Conservation (phyloP, 2,113 vertebrate species). For the Rhagologus leucostigma region DNA sequence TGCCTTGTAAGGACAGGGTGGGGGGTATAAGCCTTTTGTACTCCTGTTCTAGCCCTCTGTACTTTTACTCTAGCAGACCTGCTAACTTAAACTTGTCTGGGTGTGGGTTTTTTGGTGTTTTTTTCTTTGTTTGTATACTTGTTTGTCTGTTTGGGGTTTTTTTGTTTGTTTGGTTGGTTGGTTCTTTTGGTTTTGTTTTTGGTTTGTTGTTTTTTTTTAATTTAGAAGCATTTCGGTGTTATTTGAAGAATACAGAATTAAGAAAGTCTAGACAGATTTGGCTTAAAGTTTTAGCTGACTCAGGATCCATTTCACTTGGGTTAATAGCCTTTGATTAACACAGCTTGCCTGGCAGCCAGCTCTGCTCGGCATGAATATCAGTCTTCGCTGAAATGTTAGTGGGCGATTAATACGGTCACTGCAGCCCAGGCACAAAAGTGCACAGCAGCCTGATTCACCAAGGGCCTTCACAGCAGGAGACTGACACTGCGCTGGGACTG, state of each 20-base stretch:
- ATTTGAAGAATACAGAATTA: not conserved
- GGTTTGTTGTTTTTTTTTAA: not conserved
- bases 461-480: not conserved
- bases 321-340: conserved; percentile 12
- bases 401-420: not conserved
- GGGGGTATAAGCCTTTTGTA: not conserved
- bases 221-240: not conserved
- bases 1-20: not conserved
- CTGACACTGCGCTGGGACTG: not conserved
- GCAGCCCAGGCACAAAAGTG: not conserved
- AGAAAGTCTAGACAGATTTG: not conserved
- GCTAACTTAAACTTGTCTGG: not conserved
- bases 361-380: not conserved
- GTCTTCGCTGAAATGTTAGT: not conserved
- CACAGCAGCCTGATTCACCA: not conserved
- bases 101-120: not conserved
- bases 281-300: not conserved
- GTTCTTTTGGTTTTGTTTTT: too few relatives aligned
- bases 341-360: not conserved
- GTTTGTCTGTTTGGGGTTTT: not conserved
- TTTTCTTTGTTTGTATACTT: not conserved
- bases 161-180: not conserved
- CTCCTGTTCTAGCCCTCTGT: not conserved
- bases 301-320: not conserved
- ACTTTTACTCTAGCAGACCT: not conserved